A percentile compares a stretch with the other conserved stretches of the same genome.
phyloP scores from a whole-genome alignment of 2,113 vertebrate species.

The Oceanites oceanicus region DNA sequence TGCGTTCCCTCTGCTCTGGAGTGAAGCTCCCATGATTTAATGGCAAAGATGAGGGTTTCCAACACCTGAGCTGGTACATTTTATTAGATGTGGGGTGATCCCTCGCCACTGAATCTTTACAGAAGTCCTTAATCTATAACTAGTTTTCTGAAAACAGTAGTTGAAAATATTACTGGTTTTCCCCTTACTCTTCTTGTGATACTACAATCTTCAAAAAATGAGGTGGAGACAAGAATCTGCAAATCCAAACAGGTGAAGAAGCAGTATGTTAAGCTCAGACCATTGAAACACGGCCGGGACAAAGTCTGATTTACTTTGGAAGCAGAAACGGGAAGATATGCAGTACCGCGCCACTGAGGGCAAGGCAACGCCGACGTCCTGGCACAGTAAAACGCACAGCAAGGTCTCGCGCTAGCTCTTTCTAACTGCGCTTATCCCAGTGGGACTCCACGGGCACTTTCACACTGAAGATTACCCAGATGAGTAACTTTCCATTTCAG shows the following conservation, averaged over 20 bases:
- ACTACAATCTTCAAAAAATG: neutral
- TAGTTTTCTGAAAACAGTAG: neutral
- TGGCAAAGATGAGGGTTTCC: neutral
- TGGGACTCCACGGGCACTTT: neutral
- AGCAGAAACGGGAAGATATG: neutral
- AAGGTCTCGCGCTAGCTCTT: neutral
- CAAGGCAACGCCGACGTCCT: neutral
- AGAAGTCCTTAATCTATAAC: neutral
- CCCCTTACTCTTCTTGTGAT: neutral
- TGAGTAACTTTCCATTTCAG: neutral
- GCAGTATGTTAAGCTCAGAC: neutral
- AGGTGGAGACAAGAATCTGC: neutral
- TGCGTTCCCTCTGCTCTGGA: neutral
- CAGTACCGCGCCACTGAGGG: neutral
- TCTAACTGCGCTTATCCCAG: neutral
- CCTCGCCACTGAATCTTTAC: too few species aligned
- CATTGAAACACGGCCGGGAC: accelerated
- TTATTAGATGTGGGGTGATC: neutral
- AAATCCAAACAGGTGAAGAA: neutral
- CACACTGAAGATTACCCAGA: neutral
- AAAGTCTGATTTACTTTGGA: neutral
- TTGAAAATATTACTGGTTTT: neutral
- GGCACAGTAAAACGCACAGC: neutral
- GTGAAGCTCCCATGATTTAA: neutral
- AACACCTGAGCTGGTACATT: too few species aligned